Evolutionary conservation across 1,140 invertebrate genomes (phyloP), one percentile per base, ranked within the genome.

Genomic region (Drosophila trapezifrons): DNA sequence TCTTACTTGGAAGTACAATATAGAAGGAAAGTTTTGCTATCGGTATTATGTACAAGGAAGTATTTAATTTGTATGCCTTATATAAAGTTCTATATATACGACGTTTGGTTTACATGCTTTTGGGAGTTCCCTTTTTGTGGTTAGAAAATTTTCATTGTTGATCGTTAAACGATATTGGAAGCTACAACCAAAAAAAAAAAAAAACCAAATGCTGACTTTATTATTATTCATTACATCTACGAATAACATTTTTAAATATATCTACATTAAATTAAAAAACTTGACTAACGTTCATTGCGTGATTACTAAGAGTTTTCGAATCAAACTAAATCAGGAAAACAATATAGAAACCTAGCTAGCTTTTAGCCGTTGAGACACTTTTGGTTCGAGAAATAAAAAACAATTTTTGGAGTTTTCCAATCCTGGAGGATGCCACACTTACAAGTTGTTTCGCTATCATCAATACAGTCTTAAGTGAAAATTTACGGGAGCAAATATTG

Each of bases 401-500:
- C 29, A 54, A 54, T 29, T 57, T 37, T 9, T 27, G 7, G 17
- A 18, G 20, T 78, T 63, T 60, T 47, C 4, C 17, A 49, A 67
- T 57, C 8, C 56, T 43, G 46, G 37, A 54, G 42, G 43, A 60
- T 73, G 80, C 51, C 64, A 71, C 79, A 92, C 91, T 92, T 92
- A 92, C 91, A 90, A 92, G 91, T 93, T 97, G 96, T 90, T 96
- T 94, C 55, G 96, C 95, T 77, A 96, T 94, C 95, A 96, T 96
- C 73, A 96, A 92, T 66, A 96, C 95, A 75, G 96, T 97, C 93
- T 97, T 97, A 62, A 97, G 92, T 71, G 94, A 94, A 93, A 97
- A 97, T 92, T 95, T 95, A 77, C 96, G 93, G 87, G 96, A 95
- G 93, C 96, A 97, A 74, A 96, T 91, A 78, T 93, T 96, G 93